Evolutionary conservation across 2,113 vertebrate genomes (phyloP), one percentile per base, ranked within the genome.

Genomic region (Myrmecophaga tridactyla): DNA sequence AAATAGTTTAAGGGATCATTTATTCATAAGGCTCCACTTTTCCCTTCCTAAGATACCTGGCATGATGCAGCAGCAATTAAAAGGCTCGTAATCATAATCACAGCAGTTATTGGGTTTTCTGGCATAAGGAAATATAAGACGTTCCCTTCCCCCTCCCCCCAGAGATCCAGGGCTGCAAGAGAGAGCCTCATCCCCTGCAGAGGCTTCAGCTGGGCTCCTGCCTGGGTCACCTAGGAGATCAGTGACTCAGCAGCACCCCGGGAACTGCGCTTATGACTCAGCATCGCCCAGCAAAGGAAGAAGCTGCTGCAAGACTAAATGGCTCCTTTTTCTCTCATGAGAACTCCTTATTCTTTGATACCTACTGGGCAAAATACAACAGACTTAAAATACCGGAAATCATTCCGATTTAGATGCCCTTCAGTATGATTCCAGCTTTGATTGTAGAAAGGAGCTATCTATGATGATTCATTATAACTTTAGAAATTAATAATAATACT

Each of bases 1-100:
- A 95, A 97, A 94, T 96, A 94, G 94, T 96, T 91, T 92, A 87
- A 95, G 27, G 39, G 60, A 92, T 95, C 65, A 90, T 90, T 97
- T 97, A 96, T 92, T 90, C 81, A 95, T 92, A 76, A 96, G 31
- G 36, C 27, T 60, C n/a, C 36, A 56, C 15, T 94, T 94, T 76
- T 78, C 60, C n/a, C 69, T 93, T 94, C 90, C 81, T 83, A 81
- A 84, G 75, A 90, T 58, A 77, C 65, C 85, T 92, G 75, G 94
- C 70, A 87, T 76, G 46, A 91, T 51, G 20, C 48, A 87, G 31
- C 81, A 70, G 81, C 87, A 95, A 94, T 96, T 90, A 89, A 93
- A 90, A 93, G 87, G 81, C 65, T 92, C 36, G 73, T 56, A 92
- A 92, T 90, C 39, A 88, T 92, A 94, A 92, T 92, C 88, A 82